These are phyloP conservation scores for Strigamia crassipes DNA, from an alignment of 2,888 invertebrate species.

Conservation along the genomic window DNA sequence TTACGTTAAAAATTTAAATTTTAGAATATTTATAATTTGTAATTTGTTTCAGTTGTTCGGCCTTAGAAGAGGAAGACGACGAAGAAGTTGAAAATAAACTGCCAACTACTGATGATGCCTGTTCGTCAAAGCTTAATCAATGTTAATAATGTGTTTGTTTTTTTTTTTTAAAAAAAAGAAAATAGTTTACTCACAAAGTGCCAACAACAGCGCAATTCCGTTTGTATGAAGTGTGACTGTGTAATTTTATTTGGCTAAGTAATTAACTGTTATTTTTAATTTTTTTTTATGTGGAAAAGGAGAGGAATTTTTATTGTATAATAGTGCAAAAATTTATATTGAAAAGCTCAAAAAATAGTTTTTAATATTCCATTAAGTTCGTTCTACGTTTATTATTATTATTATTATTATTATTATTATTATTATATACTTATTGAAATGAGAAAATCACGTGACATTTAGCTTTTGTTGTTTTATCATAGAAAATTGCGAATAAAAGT, in stretches of 20 bases:
- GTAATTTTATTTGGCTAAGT: slow-evolving; percentile 15
- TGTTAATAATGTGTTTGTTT: slow-evolving; percentile 1
- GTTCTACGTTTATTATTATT: neutral
- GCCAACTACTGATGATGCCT: neutral
- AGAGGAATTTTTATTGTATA: slow-evolving; percentile 14
- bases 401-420: too few species aligned
- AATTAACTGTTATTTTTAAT: slow-evolving; percentile 33
- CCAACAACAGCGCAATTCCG: slow-evolving; percentile 36
- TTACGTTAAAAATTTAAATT: neutral
- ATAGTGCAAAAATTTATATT: slow-evolving; percentile 38
- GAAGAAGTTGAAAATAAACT: neutral
- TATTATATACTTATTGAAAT: neutral
- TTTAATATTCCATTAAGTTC: slow-evolving; percentile 16
- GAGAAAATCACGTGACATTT: slow-evolving; percentile 12
- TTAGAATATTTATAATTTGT: neutral
- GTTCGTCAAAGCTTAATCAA: slow-evolving; percentile 19
- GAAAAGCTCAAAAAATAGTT: slow-evolving; percentile 18
- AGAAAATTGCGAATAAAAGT: neutral
- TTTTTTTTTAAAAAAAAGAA: neutral
- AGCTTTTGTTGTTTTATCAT: slow-evolving; percentile 11
- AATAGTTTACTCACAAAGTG: slow-evolving; percentile 34
- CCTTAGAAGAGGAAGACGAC: slow-evolving; percentile 13
- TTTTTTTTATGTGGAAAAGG: neutral
- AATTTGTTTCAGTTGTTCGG: neutral
- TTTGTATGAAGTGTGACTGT: slow-evolving; percentile 21